Conservation (phyloP, 2,888 invertebrate genomes). For the Thereva unica region DNA sequence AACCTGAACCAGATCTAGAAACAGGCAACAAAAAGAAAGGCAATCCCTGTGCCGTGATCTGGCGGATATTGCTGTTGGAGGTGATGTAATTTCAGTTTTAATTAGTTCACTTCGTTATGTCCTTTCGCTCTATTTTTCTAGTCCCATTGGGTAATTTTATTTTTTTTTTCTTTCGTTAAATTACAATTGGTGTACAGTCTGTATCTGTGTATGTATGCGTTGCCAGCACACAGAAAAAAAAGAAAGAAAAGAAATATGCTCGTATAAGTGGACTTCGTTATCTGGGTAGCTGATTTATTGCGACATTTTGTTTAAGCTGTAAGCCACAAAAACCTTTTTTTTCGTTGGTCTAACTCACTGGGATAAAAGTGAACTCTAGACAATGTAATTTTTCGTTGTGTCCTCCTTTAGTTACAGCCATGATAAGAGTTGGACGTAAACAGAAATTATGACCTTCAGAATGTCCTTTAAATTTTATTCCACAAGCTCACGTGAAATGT, state of each 20-base stretch:
- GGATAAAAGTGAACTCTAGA: conserved; percentile 24
- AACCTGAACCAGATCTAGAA: background rate
- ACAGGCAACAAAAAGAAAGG: background rate
- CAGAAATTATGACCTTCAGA: conserved; percentile 21
- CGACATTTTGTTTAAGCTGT: conserved; percentile 40
- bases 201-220: too few relatives aligned
- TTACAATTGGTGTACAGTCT: too few relatives aligned
- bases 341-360: background rate
- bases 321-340: conserved; percentile 37
- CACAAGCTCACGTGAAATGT: too few relatives aligned
- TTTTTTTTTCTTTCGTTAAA: too few relatives aligned
- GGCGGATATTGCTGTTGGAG: conserved; percentile 17
- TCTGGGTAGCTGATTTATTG: conserved; percentile 38
- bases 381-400: conserved; percentile 15
- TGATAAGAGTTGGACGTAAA: conserved; percentile 28
- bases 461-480: too few relatives aligned
- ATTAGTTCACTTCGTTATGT: conserved; percentile 33
- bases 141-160: too few relatives aligned
- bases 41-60: conserved; percentile 2
- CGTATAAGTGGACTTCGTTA: conserved; percentile 6
- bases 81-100: conserved; percentile 42
- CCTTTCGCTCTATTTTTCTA: too few relatives aligned
- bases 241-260: too few relatives aligned
- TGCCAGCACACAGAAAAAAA: too few relatives aligned
- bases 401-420: conserved; percentile 20